Evolutionary conservation across 2,797 vertebrate genomes (phyloP).

Genomic region (Oophaga sylvatica): DNA sequence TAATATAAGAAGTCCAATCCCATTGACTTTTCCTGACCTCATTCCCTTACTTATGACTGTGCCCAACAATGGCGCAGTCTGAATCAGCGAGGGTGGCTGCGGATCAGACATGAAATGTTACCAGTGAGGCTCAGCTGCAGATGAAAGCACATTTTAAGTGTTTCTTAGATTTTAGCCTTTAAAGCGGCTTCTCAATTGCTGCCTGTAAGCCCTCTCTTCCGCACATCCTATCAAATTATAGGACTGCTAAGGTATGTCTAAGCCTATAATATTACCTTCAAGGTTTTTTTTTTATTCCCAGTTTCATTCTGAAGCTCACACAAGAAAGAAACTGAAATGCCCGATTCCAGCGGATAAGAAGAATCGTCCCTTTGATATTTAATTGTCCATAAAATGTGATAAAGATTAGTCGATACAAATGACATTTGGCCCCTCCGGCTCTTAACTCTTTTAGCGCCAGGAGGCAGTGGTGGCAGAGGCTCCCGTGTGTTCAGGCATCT

Average conservation of each 20-base stretch:
- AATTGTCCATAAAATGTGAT: slow-evolving; percentile 84
- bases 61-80: neutral
- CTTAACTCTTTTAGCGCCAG: slow-evolving; percentile 29
- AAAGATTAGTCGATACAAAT: slow-evolving; percentile 72
- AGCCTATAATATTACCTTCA: slow-evolving; percentile 70
- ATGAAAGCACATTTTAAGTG: slow-evolving; percentile 64
- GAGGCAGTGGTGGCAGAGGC: neutral
- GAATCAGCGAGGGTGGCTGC: neutral
- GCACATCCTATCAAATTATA: slow-evolving; percentile 67
- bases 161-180: slow-evolving; percentile 48
- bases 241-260: slow-evolving; percentile 63
- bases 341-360: slow-evolving; percentile 62
- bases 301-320: slow-evolving; percentile 60
- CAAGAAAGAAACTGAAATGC: slow-evolving; percentile 76
- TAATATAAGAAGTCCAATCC: neutral
- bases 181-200: slow-evolving; percentile 33
- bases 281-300: slow-evolving; percentile 62
- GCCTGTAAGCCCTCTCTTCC: slow-evolving; percentile 69
- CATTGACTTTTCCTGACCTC: neutral
- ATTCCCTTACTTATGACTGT: neutral
- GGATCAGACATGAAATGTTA: slow-evolving; percentile 48
- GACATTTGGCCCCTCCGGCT: slow-evolving; percentile 44
- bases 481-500: neutral
- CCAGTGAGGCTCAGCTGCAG: slow-evolving; percentile 53
- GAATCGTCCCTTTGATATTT: slow-evolving; percentile 77